phyloP scores from a whole-genome alignment of 1,140 invertebrate genomes.

The Camponotus vicinus region DNA sequence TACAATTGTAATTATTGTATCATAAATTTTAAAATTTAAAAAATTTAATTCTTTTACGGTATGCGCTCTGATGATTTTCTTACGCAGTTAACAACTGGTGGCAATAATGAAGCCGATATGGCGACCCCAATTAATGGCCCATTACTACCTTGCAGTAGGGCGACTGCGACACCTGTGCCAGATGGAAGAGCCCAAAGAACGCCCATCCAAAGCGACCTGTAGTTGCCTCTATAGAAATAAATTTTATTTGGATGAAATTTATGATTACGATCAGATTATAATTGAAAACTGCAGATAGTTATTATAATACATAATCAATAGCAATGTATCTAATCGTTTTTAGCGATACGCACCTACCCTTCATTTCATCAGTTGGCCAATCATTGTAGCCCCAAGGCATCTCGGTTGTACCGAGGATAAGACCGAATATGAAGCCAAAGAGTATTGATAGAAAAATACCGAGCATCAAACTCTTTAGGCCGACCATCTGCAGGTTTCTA shows the following conservation, averaged over 20 bases:
- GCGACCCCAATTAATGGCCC: slow-evolving; percentile 95
- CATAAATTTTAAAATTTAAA: no score
- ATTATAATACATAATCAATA: not conserved
- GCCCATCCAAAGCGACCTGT: slow-evolving; percentile 91
- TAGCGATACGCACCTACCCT: slow-evolving; percentile 87
- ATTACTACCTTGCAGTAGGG: slow-evolving; percentile 93
- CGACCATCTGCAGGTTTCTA: slow-evolving; percentile 88
- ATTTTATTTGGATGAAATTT: not conserved
- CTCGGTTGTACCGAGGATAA: slow-evolving; percentile 90
- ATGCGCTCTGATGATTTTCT: slow-evolving; percentile 78
- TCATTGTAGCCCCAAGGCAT: slow-evolving; percentile 92
- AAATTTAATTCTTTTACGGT: not conserved
- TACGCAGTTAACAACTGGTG: slow-evolving; percentile 95
- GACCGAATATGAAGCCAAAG: slow-evolving; percentile 93
- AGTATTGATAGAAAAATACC: slow-evolving; percentile 91
- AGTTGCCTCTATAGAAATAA: slow-evolving; percentile 87
- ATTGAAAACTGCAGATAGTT: not conserved
- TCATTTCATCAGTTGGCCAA: slow-evolving; percentile 95
- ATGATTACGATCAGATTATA: not conserved
- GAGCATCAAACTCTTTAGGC: slow-evolving; percentile 89
- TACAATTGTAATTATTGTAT: not conserved
- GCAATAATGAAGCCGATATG: slow-evolving; percentile 94
- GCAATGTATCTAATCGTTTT: not conserved
- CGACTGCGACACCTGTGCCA: slow-evolving; percentile 94
- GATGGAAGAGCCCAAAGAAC: slow-evolving; percentile 91